Conservation (phyloP, 2,797 vertebrate species). For the Lacerta agilis region DNA sequence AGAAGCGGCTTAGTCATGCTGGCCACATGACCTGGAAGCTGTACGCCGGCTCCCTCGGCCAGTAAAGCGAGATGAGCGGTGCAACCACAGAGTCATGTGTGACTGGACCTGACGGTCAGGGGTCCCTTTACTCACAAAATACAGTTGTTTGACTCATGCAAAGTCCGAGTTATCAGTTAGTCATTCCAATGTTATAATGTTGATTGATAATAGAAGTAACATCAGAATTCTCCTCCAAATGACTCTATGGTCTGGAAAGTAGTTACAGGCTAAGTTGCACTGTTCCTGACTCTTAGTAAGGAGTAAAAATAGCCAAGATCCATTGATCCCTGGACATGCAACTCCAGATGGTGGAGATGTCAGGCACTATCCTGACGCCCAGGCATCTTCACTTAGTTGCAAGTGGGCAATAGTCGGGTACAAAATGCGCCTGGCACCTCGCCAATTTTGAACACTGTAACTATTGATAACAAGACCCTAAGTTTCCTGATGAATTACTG, state of each 20-base stretch:
- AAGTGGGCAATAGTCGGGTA: too few relatives aligned
- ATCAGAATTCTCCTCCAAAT: neutral
- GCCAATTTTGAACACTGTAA: neutral
- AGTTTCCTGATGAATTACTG: neutral
- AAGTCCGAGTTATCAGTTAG: neutral
- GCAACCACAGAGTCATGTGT: too few relatives aligned
- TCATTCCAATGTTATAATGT: neutral
- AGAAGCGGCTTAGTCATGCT: too few relatives aligned
- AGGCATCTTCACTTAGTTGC: too few relatives aligned
- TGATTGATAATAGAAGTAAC: neutral
- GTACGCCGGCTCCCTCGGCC: too few relatives aligned
- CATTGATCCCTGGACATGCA: too few relatives aligned
- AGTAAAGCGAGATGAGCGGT: too few relatives aligned
- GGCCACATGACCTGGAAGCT: too few relatives aligned
- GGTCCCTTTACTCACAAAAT: neutral
- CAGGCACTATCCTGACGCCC: too few relatives aligned
- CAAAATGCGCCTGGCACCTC: fast-evolving
- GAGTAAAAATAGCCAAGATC: too few relatives aligned
- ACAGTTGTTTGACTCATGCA: neutral
- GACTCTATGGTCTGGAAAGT: neutral
- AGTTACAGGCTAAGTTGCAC: neutral
- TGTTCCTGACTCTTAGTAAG: too few relatives aligned
- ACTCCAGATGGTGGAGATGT: too few relatives aligned
- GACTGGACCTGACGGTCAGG: neutral
- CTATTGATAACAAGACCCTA: neutral